Evolutionary conservation across 2,888 invertebrate genomes (phyloP).

Genomic region (Heteromurus nitidus): DNA sequence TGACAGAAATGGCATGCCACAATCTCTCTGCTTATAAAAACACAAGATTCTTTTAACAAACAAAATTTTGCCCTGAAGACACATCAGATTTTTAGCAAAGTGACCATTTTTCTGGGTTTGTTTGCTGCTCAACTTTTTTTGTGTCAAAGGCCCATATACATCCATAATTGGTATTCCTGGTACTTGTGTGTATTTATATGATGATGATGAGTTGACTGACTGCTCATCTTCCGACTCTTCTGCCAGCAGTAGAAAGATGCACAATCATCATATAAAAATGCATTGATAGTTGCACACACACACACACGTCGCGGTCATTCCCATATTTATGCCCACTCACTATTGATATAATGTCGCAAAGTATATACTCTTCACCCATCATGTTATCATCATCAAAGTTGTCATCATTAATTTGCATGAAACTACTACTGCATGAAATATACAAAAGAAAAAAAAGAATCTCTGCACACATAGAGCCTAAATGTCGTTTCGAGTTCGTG

Average conservation of each 20-base stretch:
- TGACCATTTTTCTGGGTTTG: too few relatives aligned
- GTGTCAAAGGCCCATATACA: too few relatives aligned
- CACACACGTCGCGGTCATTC: too few relatives aligned
- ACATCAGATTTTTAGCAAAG: too few relatives aligned
- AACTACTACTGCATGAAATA: too few relatives aligned
- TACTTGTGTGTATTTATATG: too few relatives aligned
- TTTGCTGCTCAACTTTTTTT: too few relatives aligned
- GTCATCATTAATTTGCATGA: slow-evolving; percentile 24
- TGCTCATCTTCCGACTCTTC: neutral
- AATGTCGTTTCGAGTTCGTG: too few relatives aligned
- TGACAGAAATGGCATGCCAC: neutral
- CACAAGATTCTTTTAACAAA: neutral
- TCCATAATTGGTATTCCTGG: too few relatives aligned
- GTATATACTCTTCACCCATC: neutral
- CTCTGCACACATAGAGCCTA: neutral
- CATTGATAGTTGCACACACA: slow-evolving; percentile 14
- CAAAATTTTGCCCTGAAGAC: slow-evolving; percentile 10
- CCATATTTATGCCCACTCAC: too few relatives aligned
- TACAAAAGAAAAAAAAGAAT: neutral
- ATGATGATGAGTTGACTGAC: neutral
- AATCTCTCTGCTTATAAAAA: slow-evolving; percentile 2
- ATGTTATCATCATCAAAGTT: neutral
- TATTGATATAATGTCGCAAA: too few relatives aligned
- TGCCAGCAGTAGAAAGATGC: too few relatives aligned
- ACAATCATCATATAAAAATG: neutral